Percentiles rank a stretch among this genome's conserved stretches.
Evolutionary conservation across 2,113 vertebrate genomes (phyloP).

Genomic region (Todiramphus saurophagus): DNA sequence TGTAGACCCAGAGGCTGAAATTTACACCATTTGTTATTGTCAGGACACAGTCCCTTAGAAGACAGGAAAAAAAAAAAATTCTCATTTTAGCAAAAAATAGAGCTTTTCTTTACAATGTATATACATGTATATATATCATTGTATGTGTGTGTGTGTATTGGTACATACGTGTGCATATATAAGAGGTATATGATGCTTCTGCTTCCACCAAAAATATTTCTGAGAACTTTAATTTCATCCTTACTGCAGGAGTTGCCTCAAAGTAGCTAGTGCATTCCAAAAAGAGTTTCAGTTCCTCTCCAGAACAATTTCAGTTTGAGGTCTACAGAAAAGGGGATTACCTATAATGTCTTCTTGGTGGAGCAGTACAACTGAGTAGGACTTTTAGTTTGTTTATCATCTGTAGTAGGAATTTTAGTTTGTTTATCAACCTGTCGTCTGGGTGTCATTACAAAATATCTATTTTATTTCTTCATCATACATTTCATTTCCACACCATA

Average conservation of each 20-base stretch:
- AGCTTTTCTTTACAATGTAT: background rate
- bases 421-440: background rate
- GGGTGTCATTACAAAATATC: background rate
- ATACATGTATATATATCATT: background rate
- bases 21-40: background rate
- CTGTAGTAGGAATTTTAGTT: background rate
- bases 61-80: background rate
- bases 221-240: background rate
- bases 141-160: background rate
- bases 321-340: background rate
- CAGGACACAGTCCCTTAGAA: background rate
- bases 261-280: background rate
- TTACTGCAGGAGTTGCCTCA: background rate
- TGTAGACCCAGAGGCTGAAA: background rate
- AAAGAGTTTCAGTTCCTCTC: background rate
- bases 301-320: background rate
- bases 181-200: background rate
- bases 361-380: background rate
- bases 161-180: background rate
- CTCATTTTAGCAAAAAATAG: background rate
- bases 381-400: background rate
- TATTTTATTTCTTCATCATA: background rate
- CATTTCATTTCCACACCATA: background rate
- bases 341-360: background rate
- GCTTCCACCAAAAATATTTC: background rate